phyloP scores from a whole-genome alignment of 2,113 vertebrate species.

The Hystrix brachyura region DNA sequence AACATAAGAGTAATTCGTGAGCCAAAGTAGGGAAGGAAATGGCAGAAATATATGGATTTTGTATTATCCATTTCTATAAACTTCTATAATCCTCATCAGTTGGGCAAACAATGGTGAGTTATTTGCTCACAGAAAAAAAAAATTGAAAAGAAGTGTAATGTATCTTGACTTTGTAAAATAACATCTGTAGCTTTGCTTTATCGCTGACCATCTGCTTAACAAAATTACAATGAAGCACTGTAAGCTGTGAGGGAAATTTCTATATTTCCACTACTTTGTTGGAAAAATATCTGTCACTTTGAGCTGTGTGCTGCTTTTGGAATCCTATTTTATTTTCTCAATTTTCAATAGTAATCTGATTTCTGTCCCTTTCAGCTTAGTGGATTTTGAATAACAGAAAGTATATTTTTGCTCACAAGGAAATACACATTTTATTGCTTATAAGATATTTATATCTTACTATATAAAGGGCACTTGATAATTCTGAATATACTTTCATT shows the following conservation, averaged over 20 bases:
- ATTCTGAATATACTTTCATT: background rate
- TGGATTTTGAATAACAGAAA: conserved; percentile 70
- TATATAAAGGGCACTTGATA: background rate
- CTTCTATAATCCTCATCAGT: background rate
- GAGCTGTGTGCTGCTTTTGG: conserved; percentile 1
- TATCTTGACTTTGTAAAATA: background rate
- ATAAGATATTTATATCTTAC: background rate
- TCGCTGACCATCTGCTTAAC: background rate
- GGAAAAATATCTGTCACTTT: conserved; percentile 14
- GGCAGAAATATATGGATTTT: background rate
- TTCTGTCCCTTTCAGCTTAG: conserved; percentile 72
- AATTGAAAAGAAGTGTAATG: background rate
- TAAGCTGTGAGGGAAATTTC: conserved; percentile 15
- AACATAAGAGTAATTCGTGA: background rate
- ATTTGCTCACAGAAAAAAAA: background rate
- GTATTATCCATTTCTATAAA: background rate
- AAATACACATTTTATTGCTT: conserved; percentile 25
- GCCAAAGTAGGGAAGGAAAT: background rate
- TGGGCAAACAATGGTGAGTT: background rate
- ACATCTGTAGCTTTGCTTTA: background rate
- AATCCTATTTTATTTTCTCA: conserved; percentile 69
- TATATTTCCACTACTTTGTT: conserved; percentile 1
- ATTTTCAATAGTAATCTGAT: conserved; percentile 67
- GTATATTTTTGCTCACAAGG: conserved; percentile 10
- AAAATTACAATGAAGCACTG: background rate